Evolutionary conservation across 2,113 vertebrate genomes (phyloP), one percentile per base, ranked within the genome.

Genomic region (Scortum barcoo): DNA sequence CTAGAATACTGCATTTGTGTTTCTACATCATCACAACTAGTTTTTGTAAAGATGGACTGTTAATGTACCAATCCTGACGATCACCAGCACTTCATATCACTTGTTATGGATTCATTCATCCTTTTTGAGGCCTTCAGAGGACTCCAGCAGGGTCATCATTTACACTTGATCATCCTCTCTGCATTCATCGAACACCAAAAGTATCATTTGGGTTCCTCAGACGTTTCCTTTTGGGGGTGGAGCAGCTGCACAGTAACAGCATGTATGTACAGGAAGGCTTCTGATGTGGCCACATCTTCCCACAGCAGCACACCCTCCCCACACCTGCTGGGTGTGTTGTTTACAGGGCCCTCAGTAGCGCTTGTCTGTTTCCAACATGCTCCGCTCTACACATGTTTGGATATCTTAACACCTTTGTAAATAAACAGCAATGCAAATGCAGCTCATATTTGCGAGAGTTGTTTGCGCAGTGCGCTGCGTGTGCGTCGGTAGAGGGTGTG

Each of bases 401-500:
- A 72, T 81, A 46, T 63, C 84, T 84, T 66, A 60, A 69, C 67
- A 86, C 87, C 74, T 83, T 68, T 79, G 78, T 76, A 88, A 89
- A 89, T 85, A 79, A 87, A 89, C 80, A 88, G n/a, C 12, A 36
- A 81, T 88, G 70, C 51, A 86, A 86, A 85, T 85, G 77, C 80
- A 79, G 63, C 28, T 77, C 54, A 16, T 81, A 82, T 89, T 88
- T 90, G 88, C 70, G 36, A 80, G 77, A 44, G 40, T 84, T 89
- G 87, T 83, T 81, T 86, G 84, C 74, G 70, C 88, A 82, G 65
- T 86, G 81, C 65, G 68, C 53, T 76, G 83, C 57, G 81, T 73
- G 80, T 83, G 83, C 22, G 48, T 89, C 82, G 78, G 85, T 86
- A 88, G 90, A 92, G 94, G 94, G 95, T 88, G 95, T 94, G 89